phyloP scores from a whole-genome alignment of 2,113 vertebrate genomes.

The Mixornis gularis region DNA sequence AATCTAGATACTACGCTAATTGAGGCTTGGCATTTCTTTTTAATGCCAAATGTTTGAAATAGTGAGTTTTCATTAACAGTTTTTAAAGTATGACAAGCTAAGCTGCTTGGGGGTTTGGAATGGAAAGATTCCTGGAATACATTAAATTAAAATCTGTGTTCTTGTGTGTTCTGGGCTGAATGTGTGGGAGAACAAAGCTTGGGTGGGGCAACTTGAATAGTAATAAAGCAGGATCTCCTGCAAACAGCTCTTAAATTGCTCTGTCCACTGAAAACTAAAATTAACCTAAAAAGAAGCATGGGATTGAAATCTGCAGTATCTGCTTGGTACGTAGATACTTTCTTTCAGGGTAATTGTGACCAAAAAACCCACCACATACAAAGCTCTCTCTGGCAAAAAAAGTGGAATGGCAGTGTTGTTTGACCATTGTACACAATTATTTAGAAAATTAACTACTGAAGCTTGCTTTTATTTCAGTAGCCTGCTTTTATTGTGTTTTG shows the following conservation, averaged over 20 bases:
- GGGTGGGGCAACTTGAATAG: not conserved
- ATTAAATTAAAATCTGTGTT: not conserved
- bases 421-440: not conserved
- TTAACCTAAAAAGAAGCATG: not conserved
- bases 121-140: not conserved
- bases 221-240: not conserved
- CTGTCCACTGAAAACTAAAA: not conserved
- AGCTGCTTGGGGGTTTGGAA: not conserved
- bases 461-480: not conserved
- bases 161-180: not conserved
- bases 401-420: not conserved
- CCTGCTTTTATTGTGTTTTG: not conserved
- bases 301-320: not conserved
- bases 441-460: not conserved
- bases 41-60: not conserved
- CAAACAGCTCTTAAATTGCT: not conserved
- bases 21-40: not conserved
- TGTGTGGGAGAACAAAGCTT: not conserved
- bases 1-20: not conserved
- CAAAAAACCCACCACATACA: not conserved
- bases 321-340: not conserved
- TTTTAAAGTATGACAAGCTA: not conserved
- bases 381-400: not conserved
- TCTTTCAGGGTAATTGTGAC: not conserved
- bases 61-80: not conserved